Conservation (phyloP, 2,888 invertebrate species). For the Nomada hirtipes region DNA sequence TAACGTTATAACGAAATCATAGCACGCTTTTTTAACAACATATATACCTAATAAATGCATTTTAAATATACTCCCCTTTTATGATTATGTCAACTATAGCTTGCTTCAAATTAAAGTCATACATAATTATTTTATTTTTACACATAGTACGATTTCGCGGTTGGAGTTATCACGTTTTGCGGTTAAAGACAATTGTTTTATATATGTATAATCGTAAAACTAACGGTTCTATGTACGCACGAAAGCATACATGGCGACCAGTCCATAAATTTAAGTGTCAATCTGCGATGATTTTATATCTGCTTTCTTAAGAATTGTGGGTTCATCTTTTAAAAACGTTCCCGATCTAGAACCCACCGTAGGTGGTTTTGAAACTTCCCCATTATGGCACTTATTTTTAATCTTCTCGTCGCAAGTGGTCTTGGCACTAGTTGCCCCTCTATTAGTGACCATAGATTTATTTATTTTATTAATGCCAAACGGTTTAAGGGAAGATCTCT, state of each 20-base stretch:
- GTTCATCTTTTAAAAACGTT: conserved; percentile 91
- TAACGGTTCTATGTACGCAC: conserved; percentile 35
- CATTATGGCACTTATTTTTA: conserved; percentile 79
- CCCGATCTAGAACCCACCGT: conserved; percentile 87
- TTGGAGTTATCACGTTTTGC: conserved; percentile 74
- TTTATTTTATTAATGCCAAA: conserved; percentile 70
- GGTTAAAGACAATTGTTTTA: conserved; percentile 47
- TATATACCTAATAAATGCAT: conserved; percentile 71
- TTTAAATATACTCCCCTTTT: conserved; percentile 57
- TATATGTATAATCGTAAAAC: conserved; percentile 47
- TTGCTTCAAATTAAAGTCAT: conserved; percentile 64
- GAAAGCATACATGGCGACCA: conserved; percentile 44
- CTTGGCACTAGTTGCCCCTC: conserved; percentile 62
- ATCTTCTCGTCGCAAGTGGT: conserved; percentile 72
- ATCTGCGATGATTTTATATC: conserved; percentile 81
- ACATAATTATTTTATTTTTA: conserved; percentile 53
- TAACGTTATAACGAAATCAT: conserved; percentile 63
- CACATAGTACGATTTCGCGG: conserved; percentile 68
- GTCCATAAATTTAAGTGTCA: conserved; percentile 74
- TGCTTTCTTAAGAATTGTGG: conserved; percentile 86
- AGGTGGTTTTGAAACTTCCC: conserved; percentile 79
- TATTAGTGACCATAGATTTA: conserved; percentile 66
- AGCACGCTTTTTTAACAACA: conserved; percentile 65
- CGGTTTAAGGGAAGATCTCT: conserved; percentile 80
- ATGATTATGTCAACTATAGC: conserved; percentile 54